phyloP scores from a whole-genome alignment of 2,113 vertebrate species.

The Seriola quinqueradiata region DNA sequence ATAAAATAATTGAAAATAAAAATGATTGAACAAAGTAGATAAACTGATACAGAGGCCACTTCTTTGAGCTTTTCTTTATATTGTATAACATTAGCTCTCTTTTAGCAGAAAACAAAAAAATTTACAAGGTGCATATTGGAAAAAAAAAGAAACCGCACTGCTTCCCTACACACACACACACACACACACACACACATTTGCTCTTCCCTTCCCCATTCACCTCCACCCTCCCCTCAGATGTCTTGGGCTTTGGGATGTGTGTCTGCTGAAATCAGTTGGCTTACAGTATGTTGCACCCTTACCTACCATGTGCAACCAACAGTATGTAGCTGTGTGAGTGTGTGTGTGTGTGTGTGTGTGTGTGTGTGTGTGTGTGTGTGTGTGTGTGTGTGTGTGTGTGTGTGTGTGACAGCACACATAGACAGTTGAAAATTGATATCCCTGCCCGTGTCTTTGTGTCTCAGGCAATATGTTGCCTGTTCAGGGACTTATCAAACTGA shows the following conservation, averaged over 20 bases:
- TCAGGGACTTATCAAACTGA: constrained; percentile 94
- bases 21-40: background rate
- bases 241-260: constrained; percentile 2
- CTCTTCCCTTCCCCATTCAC: constrained; percentile 11
- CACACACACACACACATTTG: background rate
- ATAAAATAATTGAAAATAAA: background rate
- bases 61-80: constrained; percentile 4
- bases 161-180: background rate
- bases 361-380: constrained; percentile 46
- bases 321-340: constrained; percentile 27
- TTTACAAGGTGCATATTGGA: background rate
- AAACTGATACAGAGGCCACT: background rate
- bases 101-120: background rate
- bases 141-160: background rate
- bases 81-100: background rate
- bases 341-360: constrained; percentile 62
- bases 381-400: constrained; percentile 54
- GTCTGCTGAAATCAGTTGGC: constrained; percentile 1
- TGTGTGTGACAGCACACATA: constrained; percentile 73
- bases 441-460: constrained; percentile 86
- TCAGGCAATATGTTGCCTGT: constrained; percentile 95
- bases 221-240: constrained; percentile 4
- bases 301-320: constrained; percentile 17
- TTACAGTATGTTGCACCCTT: constrained; percentile 15
- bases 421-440: constrained; percentile 92